phyloP scores from a whole-genome alignment of 2,113 vertebrate species.

The Lanius ludovicianus region DNA sequence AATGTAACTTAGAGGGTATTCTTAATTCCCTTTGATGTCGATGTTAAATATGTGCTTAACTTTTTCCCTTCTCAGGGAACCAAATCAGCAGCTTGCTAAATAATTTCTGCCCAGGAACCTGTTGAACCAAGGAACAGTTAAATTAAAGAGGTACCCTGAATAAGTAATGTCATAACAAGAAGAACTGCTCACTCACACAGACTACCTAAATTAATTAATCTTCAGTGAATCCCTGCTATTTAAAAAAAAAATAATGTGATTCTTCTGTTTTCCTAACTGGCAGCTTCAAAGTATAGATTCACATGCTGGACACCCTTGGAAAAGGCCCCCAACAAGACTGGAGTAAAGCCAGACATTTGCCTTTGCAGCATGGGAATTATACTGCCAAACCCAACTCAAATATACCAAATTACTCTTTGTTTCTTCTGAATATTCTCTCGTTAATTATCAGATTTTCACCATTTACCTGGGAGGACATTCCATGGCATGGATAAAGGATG shows the following conservation, averaged over 20 bases:
- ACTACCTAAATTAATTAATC: not conserved
- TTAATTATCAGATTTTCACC: not conserved
- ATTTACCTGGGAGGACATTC: conserved; percentile 96
- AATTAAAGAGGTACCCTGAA: not conserved
- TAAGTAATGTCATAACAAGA: not conserved
- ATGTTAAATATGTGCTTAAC: conserved; percentile 33
- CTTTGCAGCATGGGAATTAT: not conserved
- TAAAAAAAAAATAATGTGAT: not conserved
- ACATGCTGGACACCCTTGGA: not conserved
- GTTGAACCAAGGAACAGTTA: not conserved
- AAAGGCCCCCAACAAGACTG: not conserved
- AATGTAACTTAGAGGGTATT: not conserved
- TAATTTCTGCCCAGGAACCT: not conserved
- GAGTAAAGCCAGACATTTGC: not conserved
- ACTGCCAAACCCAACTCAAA: not conserved
- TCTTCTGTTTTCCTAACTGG: not conserved
- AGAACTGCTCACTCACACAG: not conserved
- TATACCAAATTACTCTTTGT: not conserved
- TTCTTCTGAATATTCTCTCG: not conserved
- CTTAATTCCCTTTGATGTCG: not conserved
- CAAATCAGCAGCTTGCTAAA: not conserved
- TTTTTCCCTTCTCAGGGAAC: not conserved
- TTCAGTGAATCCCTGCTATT: not conserved
- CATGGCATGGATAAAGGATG: conserved; percentile 95
- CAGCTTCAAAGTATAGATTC: not conserved